Conservation (phyloP, 2,888 invertebrate genomes). For the Xylocampa areola region DNA sequence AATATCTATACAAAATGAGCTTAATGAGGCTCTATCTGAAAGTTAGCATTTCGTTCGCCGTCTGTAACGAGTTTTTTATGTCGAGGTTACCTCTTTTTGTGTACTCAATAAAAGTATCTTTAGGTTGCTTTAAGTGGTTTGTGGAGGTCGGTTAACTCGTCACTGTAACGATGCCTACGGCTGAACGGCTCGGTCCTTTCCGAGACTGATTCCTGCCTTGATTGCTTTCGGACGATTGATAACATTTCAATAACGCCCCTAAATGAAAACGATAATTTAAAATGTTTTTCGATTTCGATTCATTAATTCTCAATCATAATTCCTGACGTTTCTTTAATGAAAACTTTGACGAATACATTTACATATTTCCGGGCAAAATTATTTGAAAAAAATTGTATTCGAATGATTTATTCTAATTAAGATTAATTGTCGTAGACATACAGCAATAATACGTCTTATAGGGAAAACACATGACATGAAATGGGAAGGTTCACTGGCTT, state of each 20-base stretch:
- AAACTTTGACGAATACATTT: slow-evolving; percentile 17
- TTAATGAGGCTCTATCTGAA: slow-evolving; percentile 35
- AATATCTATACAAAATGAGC: slow-evolving; percentile 27
- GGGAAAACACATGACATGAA: slow-evolving; percentile 8
- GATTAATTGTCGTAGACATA: too few relatives aligned
- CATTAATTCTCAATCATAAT: slow-evolving; percentile 46
- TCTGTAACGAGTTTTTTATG: slow-evolving; percentile 24
- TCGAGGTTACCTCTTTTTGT: slow-evolving; percentile 6
- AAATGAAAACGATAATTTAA: slow-evolving; percentile 59
- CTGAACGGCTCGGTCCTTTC: slow-evolving; percentile 33
- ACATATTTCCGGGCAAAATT: too few relatives aligned
- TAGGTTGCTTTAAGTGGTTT: slow-evolving; percentile 57
- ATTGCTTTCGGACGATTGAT: slow-evolving; percentile 58
- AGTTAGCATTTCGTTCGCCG: slow-evolving; percentile 25
- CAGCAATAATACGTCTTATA: too few relatives aligned
- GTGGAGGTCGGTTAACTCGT: slow-evolving; percentile 52
- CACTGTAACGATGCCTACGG: slow-evolving; percentile 50
- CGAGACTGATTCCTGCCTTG: slow-evolving; percentile 55
- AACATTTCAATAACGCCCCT: slow-evolving; percentile 50
- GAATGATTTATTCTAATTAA: neutral
- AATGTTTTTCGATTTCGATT: slow-evolving; percentile 52
- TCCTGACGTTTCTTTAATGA: slow-evolving; percentile 20
- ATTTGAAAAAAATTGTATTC: too few relatives aligned
- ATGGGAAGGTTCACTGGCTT: slow-evolving; percentile 15
- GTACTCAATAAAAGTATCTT: slow-evolving; percentile 17